These are phyloP conservation scores for Betta splendens DNA, from an alignment of 2,797 vertebrate species.

Conservation along the genomic window DNA sequence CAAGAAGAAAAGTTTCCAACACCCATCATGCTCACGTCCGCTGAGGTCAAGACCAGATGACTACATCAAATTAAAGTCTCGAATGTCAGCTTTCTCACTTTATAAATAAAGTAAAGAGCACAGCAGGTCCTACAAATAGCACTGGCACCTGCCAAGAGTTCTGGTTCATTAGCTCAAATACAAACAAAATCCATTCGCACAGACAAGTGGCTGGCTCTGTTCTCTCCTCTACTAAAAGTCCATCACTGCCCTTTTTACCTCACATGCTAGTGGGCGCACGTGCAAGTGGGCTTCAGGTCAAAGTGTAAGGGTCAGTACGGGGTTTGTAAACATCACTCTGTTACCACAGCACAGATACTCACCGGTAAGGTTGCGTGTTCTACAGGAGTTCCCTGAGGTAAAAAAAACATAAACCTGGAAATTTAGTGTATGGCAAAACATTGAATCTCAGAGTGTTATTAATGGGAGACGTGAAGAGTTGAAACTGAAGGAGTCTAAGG, in stretches of 20 bases:
- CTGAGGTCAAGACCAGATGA: not conserved
- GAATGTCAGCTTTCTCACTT: not conserved
- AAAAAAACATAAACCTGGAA: constrained; percentile 55
- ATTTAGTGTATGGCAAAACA: constrained; percentile 25
- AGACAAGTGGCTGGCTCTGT: not conserved
- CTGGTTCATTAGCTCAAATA: not conserved
- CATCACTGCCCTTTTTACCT: constrained; percentile 20
- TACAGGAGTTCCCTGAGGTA: constrained; percentile 73
- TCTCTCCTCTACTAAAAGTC: too few relatives aligned
- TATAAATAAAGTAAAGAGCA: not conserved
- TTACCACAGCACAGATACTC: constrained; percentile 71
- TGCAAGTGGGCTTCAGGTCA: constrained; percentile 9
- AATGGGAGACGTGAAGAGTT: constrained; percentile 9
- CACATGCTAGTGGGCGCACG: constrained; percentile 43
- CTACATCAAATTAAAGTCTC: not conserved
- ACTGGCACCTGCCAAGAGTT: not conserved
- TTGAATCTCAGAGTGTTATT: constrained; percentile 7
- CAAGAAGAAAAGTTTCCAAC: not conserved
- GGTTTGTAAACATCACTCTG: constrained; percentile 57
- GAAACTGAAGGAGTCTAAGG: not conserved
- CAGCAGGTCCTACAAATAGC: not conserved
- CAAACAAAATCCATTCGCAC: not conserved
- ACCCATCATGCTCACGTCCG: not conserved
- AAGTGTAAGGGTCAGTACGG: constrained; percentile 43
- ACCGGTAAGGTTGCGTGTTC: constrained; percentile 85